Percentiles rank a stretch among this genome's conserved stretches.
phyloP scores from a whole-genome alignment of 1,140 invertebrate genomes.

The Leguminivora glycinivorella region DNA sequence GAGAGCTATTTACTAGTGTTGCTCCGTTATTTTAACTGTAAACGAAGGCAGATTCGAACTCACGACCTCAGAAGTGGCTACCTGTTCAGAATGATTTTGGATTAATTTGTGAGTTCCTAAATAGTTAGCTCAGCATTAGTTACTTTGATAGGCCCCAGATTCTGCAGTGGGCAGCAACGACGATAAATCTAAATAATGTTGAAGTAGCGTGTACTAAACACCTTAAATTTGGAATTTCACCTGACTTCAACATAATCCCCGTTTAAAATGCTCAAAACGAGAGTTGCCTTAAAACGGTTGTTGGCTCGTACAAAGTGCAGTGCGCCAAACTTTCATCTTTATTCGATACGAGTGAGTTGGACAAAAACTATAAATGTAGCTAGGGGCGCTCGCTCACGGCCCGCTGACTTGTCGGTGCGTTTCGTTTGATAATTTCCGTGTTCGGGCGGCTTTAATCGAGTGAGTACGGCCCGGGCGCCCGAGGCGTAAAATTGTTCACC shows the following conservation, averaged over 20 bases:
- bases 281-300: constrained; percentile 51
- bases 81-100: too few relatives aligned
- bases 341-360: constrained; percentile 56
- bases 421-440: constrained; percentile 75
- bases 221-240: neutral
- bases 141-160: too few relatives aligned
- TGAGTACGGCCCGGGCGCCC: constrained; percentile 46
- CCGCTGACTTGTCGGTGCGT: constrained; percentile 71
- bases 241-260: neutral
- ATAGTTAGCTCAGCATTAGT: too few relatives aligned
- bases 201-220: too few relatives aligned
- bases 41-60: too few relatives aligned
- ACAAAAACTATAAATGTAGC: constrained; percentile 76
- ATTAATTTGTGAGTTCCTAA: too few relatives aligned
- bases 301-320: constrained; percentile 50
- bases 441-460: constrained; percentile 71
- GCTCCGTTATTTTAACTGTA: too few relatives aligned
- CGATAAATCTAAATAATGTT: too few relatives aligned
- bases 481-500: constrained; percentile 58
- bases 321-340: constrained; percentile 55
- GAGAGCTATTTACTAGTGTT: too few relatives aligned
- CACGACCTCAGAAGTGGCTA: too few relatives aligned
- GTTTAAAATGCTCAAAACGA: constrained; percentile 39
- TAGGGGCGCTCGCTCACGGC: constrained; percentile 66
- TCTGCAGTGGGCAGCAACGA: too few relatives aligned